Evolutionary conservation across 1,140 invertebrate genomes (phyloP), one percentile per base, ranked within the genome.

Genomic region (Cherax destructor): DNA sequence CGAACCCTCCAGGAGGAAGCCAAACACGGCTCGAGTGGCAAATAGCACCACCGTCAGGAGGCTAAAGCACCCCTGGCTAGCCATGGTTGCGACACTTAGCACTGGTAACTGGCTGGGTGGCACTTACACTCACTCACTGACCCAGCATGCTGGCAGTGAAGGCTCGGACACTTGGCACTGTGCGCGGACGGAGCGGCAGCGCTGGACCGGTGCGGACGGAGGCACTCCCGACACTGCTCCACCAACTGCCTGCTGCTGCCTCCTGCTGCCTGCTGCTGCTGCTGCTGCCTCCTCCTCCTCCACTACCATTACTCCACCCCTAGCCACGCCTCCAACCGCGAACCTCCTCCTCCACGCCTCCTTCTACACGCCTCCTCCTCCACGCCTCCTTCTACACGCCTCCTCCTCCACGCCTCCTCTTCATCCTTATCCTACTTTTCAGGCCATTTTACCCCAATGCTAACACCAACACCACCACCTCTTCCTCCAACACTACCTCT

Each of bases 1-100:
- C 0, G 97, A 96, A 49, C 98, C 98, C 94, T 99, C 98, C 92
- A 95, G 89, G 85, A 94, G 93, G 92, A 95, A 95, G 47, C 83
- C 86, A 47, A 79, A 24, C n/a, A 80, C 52, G 80, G 91, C 21
- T 30, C 21, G 72, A 72, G 92, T 92, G 92, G 83, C 52, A 18
- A 80, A 52, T 13, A 92, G 61, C 18, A 81, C 87, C 86, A 90
- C 72, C n/a, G 86, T 80, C 88, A 92, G 69, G 76, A 61, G 91
- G 69, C 83, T 65, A 74, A 65, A 86, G 74, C 78, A 83, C 61
- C 90, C 77, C 30, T 56, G 56, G 83, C 18, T 72, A 76, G 80
- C 81, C 87, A 86, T 85, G 88, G 92, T 81, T 65, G 59, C 69
- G 50, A 24, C 77, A 86, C 81, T 56, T 52, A 72, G n/a, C 76